Base-by-base conservation (phyloP, 2,888 invertebrate genomes). In the Drosophila austrosaltans region DNA sequence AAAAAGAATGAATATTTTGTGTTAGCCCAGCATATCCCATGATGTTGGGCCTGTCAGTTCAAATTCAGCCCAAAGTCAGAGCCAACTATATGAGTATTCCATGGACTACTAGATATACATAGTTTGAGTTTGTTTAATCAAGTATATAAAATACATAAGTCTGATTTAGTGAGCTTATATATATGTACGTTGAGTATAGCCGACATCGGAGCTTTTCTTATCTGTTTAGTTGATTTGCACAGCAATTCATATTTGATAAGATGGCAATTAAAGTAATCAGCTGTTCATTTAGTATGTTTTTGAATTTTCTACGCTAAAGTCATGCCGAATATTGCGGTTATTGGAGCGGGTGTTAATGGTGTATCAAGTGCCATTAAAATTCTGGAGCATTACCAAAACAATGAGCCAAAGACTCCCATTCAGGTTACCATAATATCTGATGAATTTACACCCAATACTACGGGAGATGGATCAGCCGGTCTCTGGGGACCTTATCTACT, bases 311-410 rank as follows among this genome's bases (percentile, higher is more conserved):
- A n/a, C 36, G 58, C 53, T 32, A 58, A 6, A 66, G 79, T 53
- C 58, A 85, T 89, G 85, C 56, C 78, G 25, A 76, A 73, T 48
- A 71, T 85, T 22, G 85, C 77, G 48, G 94, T 97, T n/a, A 90
- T 97, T 61, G 97, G 97, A 12, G 96, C 95, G 1, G 97, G 97
- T 2, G 94, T 96, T 0, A 94, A 95, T 60, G 97, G 97, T 0
- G 91, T 96, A 8, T 93, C 95, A 36, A 94, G 95, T 78, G 97
- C 96, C 3, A 90, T 96, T 1, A 94, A 94, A 87, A 94, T 96
- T 48, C 94, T 95, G 86, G 94, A 95, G 81, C 76, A 86, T 63
- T 91, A 82, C 65, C 93, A 93, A 77, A 93, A 4, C 48, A 48
- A 94, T 76, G 93, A 25, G 85, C 86, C 12, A 6, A 67, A 56